phyloP scores from a whole-genome alignment of 1,140 invertebrate species.

The Diachasmimorpha longicaudata region DNA sequence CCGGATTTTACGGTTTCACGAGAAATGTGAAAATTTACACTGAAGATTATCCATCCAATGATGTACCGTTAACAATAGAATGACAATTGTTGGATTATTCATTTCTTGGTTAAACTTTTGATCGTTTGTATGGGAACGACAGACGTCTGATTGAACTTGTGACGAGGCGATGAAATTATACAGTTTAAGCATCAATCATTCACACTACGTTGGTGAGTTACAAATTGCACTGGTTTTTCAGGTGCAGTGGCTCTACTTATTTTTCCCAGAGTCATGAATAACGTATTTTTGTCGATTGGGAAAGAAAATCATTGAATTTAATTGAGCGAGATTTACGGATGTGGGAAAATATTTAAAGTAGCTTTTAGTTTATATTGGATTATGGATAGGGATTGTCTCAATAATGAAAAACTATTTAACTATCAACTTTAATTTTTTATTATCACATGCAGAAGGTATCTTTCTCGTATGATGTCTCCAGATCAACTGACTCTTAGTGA shows the following conservation, averaged over 20 bases:
- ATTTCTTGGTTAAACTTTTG: background rate
- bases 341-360: background rate
- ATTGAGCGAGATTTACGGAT: background rate
- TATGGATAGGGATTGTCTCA: no score
- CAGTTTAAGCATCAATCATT: constrained; percentile 3
- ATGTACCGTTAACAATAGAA: background rate
- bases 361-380: no score
- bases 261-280: background rate
- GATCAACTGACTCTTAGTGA: no score
- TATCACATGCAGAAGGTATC: no score
- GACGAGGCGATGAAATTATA: background rate
- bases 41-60: background rate
- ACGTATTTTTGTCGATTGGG: background rate
- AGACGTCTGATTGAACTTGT: background rate
- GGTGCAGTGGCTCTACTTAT: background rate
- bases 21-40: background rate
- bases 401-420: no score
- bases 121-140: background rate
- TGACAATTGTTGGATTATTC: background rate
- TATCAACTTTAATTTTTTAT: no score
- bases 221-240: constrained; percentile 10
- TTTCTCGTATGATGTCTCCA: no score
- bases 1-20: background rate
- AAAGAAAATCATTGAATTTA: background rate
- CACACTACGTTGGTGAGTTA: background rate